Evolutionary conservation across 2,113 vertebrate species (phyloP).

Genomic region (Xenopus borealis): DNA sequence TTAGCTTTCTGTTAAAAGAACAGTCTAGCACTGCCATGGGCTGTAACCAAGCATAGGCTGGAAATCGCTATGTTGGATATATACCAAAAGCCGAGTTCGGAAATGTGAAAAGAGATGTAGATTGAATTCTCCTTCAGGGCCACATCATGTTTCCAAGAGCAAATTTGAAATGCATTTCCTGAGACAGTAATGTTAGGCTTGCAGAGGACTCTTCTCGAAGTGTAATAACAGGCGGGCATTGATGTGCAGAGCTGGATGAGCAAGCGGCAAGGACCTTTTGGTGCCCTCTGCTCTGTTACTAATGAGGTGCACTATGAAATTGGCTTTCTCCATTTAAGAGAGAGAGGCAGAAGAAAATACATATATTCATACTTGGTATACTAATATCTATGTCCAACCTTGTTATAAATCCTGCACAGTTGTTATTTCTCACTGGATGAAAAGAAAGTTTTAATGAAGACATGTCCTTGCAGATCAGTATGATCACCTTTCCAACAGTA

Average conservation of each 20-base stretch:
- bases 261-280: constrained; percentile 34
- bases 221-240: constrained; percentile 38
- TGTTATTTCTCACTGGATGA: constrained; percentile 27
- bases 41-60: constrained; percentile 55
- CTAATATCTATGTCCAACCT: background rate
- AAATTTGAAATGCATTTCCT: constrained; percentile 46
- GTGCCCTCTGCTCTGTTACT: constrained; percentile 30
- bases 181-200: constrained; percentile 19
- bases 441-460: constrained; percentile 4
- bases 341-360: background rate
- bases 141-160: constrained; percentile 40
- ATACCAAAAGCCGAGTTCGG: constrained; percentile 46
- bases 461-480: background rate
- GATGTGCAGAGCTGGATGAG: constrained; percentile 2
- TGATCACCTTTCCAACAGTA: too few relatives aligned
- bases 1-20: constrained; percentile 48
- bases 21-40: constrained; percentile 51
- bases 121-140: constrained; percentile 49
- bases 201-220: constrained; percentile 26
- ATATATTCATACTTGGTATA: constrained; percentile 6
- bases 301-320: constrained; percentile 27
- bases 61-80: constrained; percentile 49
- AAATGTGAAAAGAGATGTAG: constrained; percentile 42
- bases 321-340: constrained; percentile 11
- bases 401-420: constrained; percentile 4